phyloP scores from a whole-genome alignment of 2,113 vertebrate species.

The Microcebus jonahi region DNA sequence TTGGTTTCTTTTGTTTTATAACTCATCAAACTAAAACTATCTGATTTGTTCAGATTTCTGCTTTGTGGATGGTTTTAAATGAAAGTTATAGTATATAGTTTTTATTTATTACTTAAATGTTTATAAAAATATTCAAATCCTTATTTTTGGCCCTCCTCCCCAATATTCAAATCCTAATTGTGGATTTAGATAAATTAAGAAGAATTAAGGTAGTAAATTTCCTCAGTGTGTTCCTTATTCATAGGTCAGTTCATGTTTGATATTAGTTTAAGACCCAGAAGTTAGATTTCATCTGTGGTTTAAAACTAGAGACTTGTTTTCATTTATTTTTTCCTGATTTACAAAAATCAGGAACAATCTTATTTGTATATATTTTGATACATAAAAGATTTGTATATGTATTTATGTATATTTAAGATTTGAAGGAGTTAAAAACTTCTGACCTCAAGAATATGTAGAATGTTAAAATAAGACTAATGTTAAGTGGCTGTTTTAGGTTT shows the following conservation, averaged over 20 bases:
- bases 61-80: constrained; percentile 41
- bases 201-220: constrained; percentile 44
- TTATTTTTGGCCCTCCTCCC: no score
- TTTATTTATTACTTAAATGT: constrained; percentile 55
- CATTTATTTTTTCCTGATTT: constrained; percentile 12
- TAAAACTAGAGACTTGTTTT: constrained; percentile 37
- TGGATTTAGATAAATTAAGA: constrained; percentile 25
- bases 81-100: background rate
- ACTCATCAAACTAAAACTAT: background rate
- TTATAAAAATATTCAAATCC: background rate
- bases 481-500: background rate
- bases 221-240: background rate
- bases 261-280: constrained; percentile 42
- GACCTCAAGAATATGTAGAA: background rate
- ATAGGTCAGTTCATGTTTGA: background rate
- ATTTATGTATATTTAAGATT: background rate
- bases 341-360: constrained; percentile 19
- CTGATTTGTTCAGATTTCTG: constrained; percentile 50
- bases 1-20: constrained; percentile 49
- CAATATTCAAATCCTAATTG: background rate
- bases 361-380: constrained; percentile 23
- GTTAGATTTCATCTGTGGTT: background rate
- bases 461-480: constrained; percentile 15
- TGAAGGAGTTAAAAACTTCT: constrained; percentile 23
- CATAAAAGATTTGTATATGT: background rate